Evolutionary conservation across 92 coral and sea anemone genomes (phyloP), one percentile per base, ranked within the genome.

Genomic region (Bergia puertoricense): DNA sequence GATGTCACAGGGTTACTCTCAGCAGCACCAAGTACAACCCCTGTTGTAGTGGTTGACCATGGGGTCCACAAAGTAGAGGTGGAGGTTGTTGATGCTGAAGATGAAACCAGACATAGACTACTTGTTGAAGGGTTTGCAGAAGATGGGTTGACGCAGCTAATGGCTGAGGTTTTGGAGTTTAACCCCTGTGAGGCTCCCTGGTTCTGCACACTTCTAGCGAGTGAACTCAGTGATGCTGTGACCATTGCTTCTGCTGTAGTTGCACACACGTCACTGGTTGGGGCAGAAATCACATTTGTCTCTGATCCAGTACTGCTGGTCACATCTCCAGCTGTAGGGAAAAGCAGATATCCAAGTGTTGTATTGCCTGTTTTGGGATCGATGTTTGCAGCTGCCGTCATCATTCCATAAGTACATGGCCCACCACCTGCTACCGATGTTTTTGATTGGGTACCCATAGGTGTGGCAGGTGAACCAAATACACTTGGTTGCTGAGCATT

Each of bases 361-460:
- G 87, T 39, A 72, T 84, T 84, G 46, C 87, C 87, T 71, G 87
- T 84, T 71, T 84, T 84, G 40, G 87, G 87, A 46, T 84, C 87
- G n/a, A 84, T 72, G 45, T 84, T 84, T 15, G 87, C 67, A 45
- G 87, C 79, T 20, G 87, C 79, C 10, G 87, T 84, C 87, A 84
- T 72, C 87, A 84, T 84, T 36, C 87, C 87, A 48, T 84, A 84
- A 69, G 79, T 71, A 74, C 43, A 84, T 15, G 87, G 87, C 30
- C 65, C 87, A 71, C 42, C 66, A 69, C 65, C 54, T 9, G 67
- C n/a, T 13, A 16, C 41, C 23, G 91, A 56, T 0, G 90, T 81
- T 9, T 78, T 69, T 5, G 90, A 37, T 40, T 90, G 79, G 80
- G 90, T 76, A 71, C 90, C 85, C 39, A 80, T 22, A 36, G 88